These are phyloP conservation scores for Suricata suricatta DNA, from an alignment of 2,113 vertebrate species.

Conservation along the genomic window DNA sequence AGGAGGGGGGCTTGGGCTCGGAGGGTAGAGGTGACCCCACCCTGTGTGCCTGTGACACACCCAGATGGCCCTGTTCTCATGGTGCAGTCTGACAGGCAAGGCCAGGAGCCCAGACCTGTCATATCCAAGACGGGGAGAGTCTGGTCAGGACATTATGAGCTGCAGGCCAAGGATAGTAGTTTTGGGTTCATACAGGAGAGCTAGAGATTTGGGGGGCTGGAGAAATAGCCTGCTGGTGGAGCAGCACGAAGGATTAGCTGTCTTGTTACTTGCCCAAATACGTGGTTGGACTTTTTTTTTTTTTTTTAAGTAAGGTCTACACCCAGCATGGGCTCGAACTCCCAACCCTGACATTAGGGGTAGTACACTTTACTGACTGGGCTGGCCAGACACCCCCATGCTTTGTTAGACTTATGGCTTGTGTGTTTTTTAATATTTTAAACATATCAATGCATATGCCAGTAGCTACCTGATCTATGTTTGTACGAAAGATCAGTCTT, in stretches of 20 bases:
- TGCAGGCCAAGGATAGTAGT: neutral
- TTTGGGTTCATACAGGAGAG: neutral
- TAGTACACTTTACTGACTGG: too few relatives aligned
- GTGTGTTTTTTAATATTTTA: neutral
- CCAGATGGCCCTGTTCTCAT: neutral
- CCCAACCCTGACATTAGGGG: neutral
- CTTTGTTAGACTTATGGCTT: neutral
- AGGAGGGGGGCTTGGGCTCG: neutral
- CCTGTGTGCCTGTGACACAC: too few relatives aligned
- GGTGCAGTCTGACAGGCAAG: neutral
- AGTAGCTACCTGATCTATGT: neutral
- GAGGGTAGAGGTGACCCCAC: too few relatives aligned
- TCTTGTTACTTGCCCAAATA: neutral
- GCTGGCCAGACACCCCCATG: neutral
- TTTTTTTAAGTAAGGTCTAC: neutral
- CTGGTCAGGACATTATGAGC: neutral
- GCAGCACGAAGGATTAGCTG: neutral
- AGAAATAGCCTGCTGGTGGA: neutral
- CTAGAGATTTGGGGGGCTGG: neutral
- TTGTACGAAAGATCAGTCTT: neutral
- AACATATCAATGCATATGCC: neutral
- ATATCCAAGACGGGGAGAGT: neutral
- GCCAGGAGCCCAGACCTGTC: neutral
- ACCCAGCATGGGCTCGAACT: neutral
- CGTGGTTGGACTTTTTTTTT: neutral